Base-by-base conservation (phyloP, 2,113 vertebrate genomes). In the Dolichallabes microphthalmus region DNA sequence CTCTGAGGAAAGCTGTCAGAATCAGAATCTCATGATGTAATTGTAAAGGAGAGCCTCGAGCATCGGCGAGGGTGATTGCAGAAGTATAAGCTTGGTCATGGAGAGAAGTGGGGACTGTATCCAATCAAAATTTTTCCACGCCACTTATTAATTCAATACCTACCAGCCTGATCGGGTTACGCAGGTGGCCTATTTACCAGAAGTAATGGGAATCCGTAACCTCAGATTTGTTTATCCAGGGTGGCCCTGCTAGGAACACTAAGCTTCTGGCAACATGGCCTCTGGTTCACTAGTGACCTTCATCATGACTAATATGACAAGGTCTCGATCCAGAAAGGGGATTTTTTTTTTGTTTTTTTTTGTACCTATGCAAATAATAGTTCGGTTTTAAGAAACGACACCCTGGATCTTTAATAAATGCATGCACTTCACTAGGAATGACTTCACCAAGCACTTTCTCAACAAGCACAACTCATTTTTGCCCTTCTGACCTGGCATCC, bases 401-500 rank as follows among this genome's bases (percentile, higher is more conserved):
- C 22, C 20, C 8, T 22, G 3, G 3, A n/a, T 69, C 20, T 69
- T 69, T 69, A 52, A 55, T 19, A 77, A 55, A 53, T 55, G 25
- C n/a, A 77, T 55, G 15, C 27, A 76, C 14, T 55, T 27, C 8
- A 27, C 74, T 53, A 25, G 22, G 27, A 66, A 27, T 39, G 22
- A 50, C 4, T 74, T 74, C 39, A 50, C 25, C 39, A 75, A n/a
- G 13, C 71, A 53, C 73, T 53, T 75, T 75, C 45, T 80, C 66
- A 64, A 81, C 53, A 77, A 89, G 75, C 79, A 86, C 53, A 71
- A 80, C 75, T 52, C 64, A 86, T 85, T 74, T 83, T 80, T 89
- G 88, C 68, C 55, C 86, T 82, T n/a, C 45, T 82, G 83, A 80
- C 86, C 78, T 71, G 60, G 80, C 73, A 11, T 50, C 68, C 63